Conservation (phyloP, 2,797 vertebrate genomes). For the Halcyon leucocephala region DNA sequence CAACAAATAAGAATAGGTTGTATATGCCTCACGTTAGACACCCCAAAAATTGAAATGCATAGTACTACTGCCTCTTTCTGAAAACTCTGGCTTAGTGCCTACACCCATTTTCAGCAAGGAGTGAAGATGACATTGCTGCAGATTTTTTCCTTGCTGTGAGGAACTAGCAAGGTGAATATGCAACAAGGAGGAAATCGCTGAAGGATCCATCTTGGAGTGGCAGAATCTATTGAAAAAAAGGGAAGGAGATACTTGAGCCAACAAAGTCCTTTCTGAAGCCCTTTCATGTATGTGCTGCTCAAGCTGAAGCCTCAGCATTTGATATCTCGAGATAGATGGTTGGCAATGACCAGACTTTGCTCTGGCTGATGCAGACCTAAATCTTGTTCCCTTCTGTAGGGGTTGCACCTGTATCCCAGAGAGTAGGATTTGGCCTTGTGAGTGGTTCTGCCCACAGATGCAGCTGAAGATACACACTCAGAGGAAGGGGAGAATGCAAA, state of each 20-base stretch:
- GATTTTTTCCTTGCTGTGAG: conserved; percentile 19
- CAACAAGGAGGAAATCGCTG: neutral
- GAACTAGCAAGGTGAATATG: conserved; percentile 39
- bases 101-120: conserved; percentile 13
- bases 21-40: neutral
- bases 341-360: neutral
- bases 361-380: neutral
- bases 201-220: neutral
- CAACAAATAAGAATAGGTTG: neutral
- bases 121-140: conserved; percentile 19
- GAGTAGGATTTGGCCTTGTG: neutral
- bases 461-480: neutral
- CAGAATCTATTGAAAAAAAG: neutral
- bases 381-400: neutral
- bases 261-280: neutral
- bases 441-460: neutral
- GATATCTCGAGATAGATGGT: neutral
- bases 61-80: neutral
- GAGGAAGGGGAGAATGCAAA: conserved; percentile 34
- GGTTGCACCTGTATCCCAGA: neutral
- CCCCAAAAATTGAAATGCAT: neutral
- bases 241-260: neutral
- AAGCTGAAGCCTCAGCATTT: neutral
- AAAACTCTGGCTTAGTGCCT: conserved; percentile 39
- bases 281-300: neutral